Evolutionary conservation across 2,797 vertebrate species (phyloP).

Genomic region (Saguinus oedipus): DNA sequence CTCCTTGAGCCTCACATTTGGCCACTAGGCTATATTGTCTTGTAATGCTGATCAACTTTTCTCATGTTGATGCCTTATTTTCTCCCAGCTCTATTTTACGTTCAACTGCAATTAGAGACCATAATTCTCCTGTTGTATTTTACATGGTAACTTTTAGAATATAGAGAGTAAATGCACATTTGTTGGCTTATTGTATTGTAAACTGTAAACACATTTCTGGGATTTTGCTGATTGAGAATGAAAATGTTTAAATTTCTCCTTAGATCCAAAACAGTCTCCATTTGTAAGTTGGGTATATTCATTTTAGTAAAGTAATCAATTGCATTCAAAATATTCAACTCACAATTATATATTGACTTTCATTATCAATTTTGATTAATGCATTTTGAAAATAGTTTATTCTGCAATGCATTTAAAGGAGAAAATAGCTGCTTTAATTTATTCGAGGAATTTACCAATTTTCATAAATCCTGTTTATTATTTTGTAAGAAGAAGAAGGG

Average conservation of each 20-base stretch:
- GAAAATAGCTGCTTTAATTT: conserved; percentile 46
- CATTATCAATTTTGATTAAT: conserved; percentile 51
- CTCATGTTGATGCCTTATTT: background rate
- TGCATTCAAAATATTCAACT: conserved; percentile 61
- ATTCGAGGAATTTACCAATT: conserved; percentile 52
- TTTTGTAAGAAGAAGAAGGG: conserved; percentile 54
- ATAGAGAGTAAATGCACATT: background rate
- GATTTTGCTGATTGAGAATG: conserved; percentile 11
- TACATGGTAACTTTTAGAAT: conserved; percentile 15
- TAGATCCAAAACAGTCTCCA: background rate
- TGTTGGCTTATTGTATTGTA: conserved; percentile 3
- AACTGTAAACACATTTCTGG: background rate
- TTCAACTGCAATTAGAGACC: background rate
- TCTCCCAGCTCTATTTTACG: background rate
- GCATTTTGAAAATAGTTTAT: conserved; percentile 57
- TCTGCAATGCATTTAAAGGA: conserved; percentile 43
- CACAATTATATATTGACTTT: conserved; percentile 41
- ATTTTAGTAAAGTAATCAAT: conserved; percentile 46
- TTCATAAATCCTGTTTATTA: conserved; percentile 46
- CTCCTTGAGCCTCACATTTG: background rate
- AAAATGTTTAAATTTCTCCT: conserved; percentile 19
- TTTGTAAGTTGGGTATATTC: conserved; percentile 4
- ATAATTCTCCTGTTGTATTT: background rate
- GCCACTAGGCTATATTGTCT: background rate
- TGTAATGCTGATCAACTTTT: background rate